Evolutionary conservation across 2,888 invertebrate species (phyloP).

Genomic region (Polyommatus icarus): DNA sequence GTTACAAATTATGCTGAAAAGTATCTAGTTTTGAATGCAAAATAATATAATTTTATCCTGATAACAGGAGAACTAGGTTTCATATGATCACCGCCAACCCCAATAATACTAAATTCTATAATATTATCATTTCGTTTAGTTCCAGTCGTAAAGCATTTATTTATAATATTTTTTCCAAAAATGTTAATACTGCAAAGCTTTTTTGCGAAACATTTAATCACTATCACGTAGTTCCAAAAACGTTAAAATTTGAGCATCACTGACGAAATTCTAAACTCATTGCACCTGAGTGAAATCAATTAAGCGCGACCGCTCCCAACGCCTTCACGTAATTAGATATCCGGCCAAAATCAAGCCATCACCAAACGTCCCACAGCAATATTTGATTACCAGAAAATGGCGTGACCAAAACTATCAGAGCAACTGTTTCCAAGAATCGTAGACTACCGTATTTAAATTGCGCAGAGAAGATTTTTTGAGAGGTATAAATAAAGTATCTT

Average conservation of each 20-base stretch:
- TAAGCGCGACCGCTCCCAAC: conserved; percentile 60
- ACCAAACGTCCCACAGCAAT: conserved; percentile 38
- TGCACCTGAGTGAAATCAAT: conserved; percentile 67
- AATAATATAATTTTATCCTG: no score
- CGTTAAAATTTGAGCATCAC: conserved; percentile 57
- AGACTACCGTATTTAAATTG: neutral
- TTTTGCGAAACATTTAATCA: neutral
- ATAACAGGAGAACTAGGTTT: no score
- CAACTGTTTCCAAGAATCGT: neutral
- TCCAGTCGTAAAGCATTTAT: no score
- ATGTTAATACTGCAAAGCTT: neutral
- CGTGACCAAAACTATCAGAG: neutral
- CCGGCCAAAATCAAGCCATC: conserved; percentile 55
- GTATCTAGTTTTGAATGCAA: neutral
- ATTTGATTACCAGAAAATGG: conserved; percentile 24
- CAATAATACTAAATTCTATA: no score
- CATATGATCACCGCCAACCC: no score
- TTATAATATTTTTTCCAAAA: neutral
- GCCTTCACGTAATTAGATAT: conserved; percentile 62
- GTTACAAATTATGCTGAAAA: neutral
- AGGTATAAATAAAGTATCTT: neutral
- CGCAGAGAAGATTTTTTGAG: no score
- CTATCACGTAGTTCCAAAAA: neutral
- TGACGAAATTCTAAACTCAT: conserved; percentile 50
- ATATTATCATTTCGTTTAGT: no score